Evolutionary conservation across 2,113 vertebrate genomes (phyloP).

Genomic region (Psephotus haematonotus): DNA sequence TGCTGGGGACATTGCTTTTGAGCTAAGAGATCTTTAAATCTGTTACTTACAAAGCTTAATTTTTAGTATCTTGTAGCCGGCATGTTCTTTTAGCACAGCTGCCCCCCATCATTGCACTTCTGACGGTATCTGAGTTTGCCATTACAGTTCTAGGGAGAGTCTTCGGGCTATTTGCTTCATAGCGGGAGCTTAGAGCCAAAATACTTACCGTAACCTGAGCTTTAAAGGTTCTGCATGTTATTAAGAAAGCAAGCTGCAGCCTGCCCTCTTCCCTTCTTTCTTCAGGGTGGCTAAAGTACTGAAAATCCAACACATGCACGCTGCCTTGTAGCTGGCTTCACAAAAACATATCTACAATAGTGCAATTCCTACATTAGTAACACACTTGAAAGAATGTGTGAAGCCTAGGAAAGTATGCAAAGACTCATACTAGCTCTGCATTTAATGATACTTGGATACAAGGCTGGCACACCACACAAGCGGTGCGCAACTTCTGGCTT

Average conservation of each 20-base stretch:
- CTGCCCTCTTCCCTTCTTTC: neutral
- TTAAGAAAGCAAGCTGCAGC: constrained; percentile 33
- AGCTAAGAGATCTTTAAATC: neutral
- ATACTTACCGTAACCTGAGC: constrained; percentile 10
- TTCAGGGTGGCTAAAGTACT: neutral
- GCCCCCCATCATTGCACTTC: neutral
- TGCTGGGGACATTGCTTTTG: neutral
- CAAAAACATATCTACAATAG: neutral
- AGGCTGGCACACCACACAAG: neutral
- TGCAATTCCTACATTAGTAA: neutral
- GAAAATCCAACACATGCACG: neutral
- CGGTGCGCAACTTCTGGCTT: neutral
- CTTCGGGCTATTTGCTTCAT: neutral
- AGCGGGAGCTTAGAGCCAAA: constrained; percentile 3
- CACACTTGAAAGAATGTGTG: neutral
- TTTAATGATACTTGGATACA: neutral
- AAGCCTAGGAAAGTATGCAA: neutral
- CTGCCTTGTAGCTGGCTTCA: neutral
- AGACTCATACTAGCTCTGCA: neutral
- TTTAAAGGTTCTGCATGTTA: constrained; percentile 26
- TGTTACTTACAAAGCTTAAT: neutral
- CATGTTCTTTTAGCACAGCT: neutral
- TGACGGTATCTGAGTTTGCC: neutral
- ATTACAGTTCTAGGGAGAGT: neutral
- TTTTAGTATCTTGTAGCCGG: neutral